phyloP scores from a whole-genome alignment of 2,797 vertebrate species.

The Enteromius treurensis region DNA sequence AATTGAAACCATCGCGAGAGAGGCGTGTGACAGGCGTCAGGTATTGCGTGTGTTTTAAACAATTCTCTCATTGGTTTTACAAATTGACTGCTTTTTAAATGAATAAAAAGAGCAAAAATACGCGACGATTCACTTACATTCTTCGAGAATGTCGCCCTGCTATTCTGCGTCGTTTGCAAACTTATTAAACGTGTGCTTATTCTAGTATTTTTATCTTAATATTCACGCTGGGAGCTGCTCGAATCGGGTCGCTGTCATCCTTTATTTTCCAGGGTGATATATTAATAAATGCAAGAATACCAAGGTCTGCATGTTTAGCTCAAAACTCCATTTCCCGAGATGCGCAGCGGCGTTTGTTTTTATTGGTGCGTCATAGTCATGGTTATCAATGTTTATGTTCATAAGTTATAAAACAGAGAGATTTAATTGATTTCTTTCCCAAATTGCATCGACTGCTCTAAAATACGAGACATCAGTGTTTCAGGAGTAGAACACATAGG shows the following conservation, averaged over 20 bases:
- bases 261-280: slow-evolving; percentile 24
- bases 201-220: neutral
- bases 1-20: neutral
- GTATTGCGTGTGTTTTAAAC: neutral
- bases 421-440: neutral
- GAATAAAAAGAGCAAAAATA: neutral
- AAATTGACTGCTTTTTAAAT: neutral
- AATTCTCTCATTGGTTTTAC: too few species aligned
- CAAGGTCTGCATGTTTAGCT: neutral
- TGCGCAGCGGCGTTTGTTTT: slow-evolving; percentile 8
- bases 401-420: neutral
- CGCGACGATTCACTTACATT: neutral
- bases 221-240: neutral
- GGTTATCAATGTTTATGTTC: neutral
- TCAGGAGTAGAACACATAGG: too few species aligned
- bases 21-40: neutral
- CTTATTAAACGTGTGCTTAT: neutral
- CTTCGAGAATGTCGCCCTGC: neutral
- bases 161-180: neutral
- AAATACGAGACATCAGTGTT: too few species aligned
- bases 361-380: slow-evolving; percentile 31
- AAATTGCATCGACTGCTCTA: too few species aligned
- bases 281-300: too few species aligned
- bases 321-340: slow-evolving; percentile 43
- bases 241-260: neutral